Evolutionary conservation across 2,888 invertebrate genomes (phyloP).

Genomic region (Adela reaumurella): DNA sequence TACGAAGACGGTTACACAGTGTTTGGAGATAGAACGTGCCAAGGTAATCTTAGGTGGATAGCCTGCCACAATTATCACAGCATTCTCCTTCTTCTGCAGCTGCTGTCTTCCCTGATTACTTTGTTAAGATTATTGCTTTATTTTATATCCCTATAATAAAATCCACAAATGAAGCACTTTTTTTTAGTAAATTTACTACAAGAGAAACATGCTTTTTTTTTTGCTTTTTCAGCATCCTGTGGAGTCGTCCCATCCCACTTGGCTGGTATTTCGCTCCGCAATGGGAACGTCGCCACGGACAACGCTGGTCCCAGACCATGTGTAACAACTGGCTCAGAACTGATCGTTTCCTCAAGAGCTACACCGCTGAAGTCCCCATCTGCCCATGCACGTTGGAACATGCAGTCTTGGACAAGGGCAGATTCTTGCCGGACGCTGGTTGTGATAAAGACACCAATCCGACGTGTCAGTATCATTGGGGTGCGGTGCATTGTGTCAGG

Average conservation of each 20-base stretch:
- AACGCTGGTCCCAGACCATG: constrained; percentile 75
- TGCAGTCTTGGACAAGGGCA: constrained; percentile 87
- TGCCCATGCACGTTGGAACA: constrained; percentile 93
- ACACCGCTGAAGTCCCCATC: constrained; percentile 75
- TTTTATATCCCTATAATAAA: too few relatives aligned
- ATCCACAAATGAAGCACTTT: too few relatives aligned
- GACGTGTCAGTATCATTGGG: constrained; percentile 82
- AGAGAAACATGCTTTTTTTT: too few relatives aligned
- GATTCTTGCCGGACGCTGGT: constrained; percentile 84
- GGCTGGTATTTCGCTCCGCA: constrained; percentile 91
- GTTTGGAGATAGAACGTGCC: too few relatives aligned
- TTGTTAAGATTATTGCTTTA: too few relatives aligned
- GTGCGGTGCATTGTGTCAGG: constrained; percentile 89
- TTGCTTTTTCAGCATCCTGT: constrained; percentile 66
- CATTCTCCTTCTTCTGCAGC: too few relatives aligned
- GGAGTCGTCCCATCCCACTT: constrained; percentile 89
- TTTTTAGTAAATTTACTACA: too few relatives aligned
- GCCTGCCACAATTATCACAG: too few relatives aligned
- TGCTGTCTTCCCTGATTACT: too few relatives aligned
- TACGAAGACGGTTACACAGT: too few relatives aligned
- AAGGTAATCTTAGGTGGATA: too few relatives aligned
- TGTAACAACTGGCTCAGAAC: constrained; percentile 90
- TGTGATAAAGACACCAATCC: constrained; percentile 92
- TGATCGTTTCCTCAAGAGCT: constrained; percentile 78
- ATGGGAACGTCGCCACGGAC: constrained; percentile 79